Conservation (phyloP, 2,888 invertebrate species). For the Gari tellinella region DNA sequence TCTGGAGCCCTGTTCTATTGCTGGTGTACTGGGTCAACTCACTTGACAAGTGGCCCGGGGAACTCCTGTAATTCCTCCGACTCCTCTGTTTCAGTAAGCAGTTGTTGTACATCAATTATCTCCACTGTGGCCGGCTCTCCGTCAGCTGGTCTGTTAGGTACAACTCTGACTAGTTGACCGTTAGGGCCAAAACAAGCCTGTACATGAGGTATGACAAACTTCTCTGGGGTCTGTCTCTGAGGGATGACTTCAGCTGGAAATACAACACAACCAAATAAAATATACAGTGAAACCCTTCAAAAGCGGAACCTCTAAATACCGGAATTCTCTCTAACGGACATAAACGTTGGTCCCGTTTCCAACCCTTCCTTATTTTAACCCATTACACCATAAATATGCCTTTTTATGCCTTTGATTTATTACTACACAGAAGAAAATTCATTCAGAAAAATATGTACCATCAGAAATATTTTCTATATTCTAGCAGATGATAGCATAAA, state of each 20-base stretch:
- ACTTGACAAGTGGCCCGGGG: conserved; percentile 93
- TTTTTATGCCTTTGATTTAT: no score
- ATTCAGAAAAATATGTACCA: no score
- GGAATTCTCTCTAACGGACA: no score
- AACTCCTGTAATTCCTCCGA: conserved; percentile 87
- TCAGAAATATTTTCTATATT: no score
- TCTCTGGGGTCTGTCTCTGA: conserved; percentile 91
- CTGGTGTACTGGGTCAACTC: conserved; percentile 52
- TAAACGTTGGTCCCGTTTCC: no score
- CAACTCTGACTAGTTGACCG: conserved; percentile 91
- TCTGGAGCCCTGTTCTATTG: neutral
- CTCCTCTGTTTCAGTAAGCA: conserved; percentile 71
- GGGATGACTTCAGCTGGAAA: conserved; percentile 62
- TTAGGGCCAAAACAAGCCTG: conserved; percentile 82
- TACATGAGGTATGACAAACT: conserved; percentile 93
- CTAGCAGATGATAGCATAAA: no score
- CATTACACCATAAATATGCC: no score
- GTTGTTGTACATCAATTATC: conserved; percentile 87
- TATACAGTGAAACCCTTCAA: no score
- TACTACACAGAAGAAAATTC: no score
- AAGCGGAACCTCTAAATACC: no score
- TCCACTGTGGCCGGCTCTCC: conserved; percentile 92
- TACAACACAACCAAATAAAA: no score
- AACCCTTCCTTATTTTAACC: no score
- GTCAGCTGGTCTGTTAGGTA: conserved; percentile 92